Percentiles rank a stretch among this genome's conserved stretches.
phyloP scores from a whole-genome alignment of 1,140 invertebrate genomes.

The Cecropterus lyciades region DNA sequence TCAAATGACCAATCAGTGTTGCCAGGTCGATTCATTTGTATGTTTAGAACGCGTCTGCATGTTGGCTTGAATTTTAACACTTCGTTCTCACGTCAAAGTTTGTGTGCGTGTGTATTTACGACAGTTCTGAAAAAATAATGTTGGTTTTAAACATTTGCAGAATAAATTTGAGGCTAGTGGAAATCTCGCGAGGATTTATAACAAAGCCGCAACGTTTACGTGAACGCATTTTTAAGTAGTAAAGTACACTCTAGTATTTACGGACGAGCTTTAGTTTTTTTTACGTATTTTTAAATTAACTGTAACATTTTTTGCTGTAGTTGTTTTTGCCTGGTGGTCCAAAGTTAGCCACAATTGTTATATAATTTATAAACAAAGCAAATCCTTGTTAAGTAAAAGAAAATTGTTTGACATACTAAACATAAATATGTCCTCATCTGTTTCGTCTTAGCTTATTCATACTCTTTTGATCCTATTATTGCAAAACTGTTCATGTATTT shows the following conservation, averaged over 20 bases:
- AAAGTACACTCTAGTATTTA: constrained; percentile 2
- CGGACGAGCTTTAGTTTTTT: too few relatives aligned
- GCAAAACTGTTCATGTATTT: too few relatives aligned
- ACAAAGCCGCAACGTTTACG: constrained; percentile 13
- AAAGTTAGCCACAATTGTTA: too few relatives aligned
- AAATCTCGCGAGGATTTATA: constrained; percentile 2
- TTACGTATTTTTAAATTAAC: too few relatives aligned
- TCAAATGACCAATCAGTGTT: constrained; percentile 19
- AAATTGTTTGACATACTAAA: too few relatives aligned
- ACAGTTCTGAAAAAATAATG: constrained; percentile 27
- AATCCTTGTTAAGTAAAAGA: too few relatives aligned
- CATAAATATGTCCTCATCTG: too few relatives aligned
- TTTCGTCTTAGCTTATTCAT: too few relatives aligned
- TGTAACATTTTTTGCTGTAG: too few relatives aligned
- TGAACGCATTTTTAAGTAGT: constrained; percentile 13
- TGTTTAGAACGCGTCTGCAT: constrained; percentile 18
- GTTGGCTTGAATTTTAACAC: constrained; percentile 40
- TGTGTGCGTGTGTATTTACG: constrained; percentile 25
- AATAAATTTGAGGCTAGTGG: constrained; percentile 18
- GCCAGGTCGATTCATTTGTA: constrained; percentile 30
- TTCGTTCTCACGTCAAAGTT: constrained; percentile 37
- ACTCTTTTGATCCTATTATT: too few relatives aligned
- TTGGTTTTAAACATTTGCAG: constrained; percentile 31
- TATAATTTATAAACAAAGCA: too few relatives aligned
- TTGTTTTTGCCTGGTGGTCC: too few relatives aligned